phyloP scores from a whole-genome alignment of 2,113 vertebrate species.

The Xenopus tropicalis region DNA sequence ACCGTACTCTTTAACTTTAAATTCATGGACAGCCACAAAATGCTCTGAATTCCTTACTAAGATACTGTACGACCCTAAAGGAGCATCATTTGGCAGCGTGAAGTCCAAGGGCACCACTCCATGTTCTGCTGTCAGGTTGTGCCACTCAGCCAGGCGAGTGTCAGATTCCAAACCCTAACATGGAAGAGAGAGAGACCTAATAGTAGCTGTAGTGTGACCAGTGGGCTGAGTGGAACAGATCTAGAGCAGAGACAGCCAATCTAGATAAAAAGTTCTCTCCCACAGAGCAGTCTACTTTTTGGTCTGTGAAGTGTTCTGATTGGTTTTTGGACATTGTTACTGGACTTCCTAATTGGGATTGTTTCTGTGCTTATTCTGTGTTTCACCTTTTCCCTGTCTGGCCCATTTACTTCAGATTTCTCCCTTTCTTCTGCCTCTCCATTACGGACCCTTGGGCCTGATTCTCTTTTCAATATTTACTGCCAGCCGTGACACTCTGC shows the following conservation, averaged over 20 bases:
- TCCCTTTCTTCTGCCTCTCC: no score
- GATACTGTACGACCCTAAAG: slow-evolving; percentile 57
- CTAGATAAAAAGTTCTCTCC: not conserved
- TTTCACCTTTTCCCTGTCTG: no score
- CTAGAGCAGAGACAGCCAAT: not conserved
- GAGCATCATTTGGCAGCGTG: slow-evolving; percentile 51
- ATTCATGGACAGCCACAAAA: slow-evolving; percentile 42
- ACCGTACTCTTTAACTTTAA: slow-evolving; percentile 60
- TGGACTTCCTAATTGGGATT: not conserved
- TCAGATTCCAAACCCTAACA: slow-evolving; percentile 59
- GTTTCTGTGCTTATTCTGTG: no score
- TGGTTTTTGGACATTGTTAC: not conserved
- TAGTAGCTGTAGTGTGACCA: no score
- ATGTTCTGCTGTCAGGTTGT: slow-evolving; percentile 49
- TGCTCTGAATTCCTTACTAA: slow-evolving; percentile 38
- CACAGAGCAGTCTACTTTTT: not conserved
- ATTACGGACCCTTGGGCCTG: no score
- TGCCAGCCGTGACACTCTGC: no score
- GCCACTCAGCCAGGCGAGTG: slow-evolving; percentile 64
- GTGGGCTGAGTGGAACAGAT: not conserved
- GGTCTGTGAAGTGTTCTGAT: not conserved
- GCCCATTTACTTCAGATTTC: no score
- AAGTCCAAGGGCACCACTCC: slow-evolving; percentile 61
- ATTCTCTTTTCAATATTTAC: no score
- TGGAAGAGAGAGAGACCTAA: no score